Percentiles rank a stretch among this genome's conserved stretches.
Evolutionary conservation across 2,888 invertebrate genomes (phyloP).

Genomic region (Polylopha cassiicola): DNA sequence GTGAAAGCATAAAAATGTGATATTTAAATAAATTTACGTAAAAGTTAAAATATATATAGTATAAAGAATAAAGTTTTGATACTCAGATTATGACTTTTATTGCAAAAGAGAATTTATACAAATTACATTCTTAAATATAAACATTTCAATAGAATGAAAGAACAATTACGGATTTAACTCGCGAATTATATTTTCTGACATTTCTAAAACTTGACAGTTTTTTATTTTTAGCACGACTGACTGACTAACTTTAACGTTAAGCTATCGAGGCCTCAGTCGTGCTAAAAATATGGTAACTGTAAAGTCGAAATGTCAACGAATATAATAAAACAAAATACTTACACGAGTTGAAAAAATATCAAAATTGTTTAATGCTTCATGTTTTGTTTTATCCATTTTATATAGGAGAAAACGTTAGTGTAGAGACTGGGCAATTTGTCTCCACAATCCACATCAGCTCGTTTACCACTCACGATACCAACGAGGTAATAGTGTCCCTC

Average conservation of each 20-base stretch:
- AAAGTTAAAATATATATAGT: no score
- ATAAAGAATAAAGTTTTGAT: no score
- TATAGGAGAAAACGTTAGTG: conserved; percentile 8
- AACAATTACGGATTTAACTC: background rate
- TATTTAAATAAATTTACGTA: no score
- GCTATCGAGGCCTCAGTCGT: background rate
- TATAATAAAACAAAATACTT: conserved; percentile 12
- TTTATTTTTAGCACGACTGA: background rate
- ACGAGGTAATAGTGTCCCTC: conserved; percentile 2
- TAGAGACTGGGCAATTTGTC: conserved; percentile 1
- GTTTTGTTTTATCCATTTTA: conserved; percentile 3
- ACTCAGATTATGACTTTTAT: no score
- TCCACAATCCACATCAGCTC: background rate
- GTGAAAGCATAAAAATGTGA: no score
- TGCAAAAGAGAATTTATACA: no score
- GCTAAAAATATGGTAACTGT: no score
- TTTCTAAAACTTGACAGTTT: background rate
- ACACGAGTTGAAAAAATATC: no score
- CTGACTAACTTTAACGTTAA: background rate
- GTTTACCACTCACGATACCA: conserved; percentile 9
- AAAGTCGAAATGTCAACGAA: no score
- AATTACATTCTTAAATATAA: background rate
- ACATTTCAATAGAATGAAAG: background rate
- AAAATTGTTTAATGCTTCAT: conserved; percentile 1
- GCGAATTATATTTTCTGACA: background rate